Conservation (phyloP, 1,140 invertebrate genomes). For the Drosophila teissieri region DNA sequence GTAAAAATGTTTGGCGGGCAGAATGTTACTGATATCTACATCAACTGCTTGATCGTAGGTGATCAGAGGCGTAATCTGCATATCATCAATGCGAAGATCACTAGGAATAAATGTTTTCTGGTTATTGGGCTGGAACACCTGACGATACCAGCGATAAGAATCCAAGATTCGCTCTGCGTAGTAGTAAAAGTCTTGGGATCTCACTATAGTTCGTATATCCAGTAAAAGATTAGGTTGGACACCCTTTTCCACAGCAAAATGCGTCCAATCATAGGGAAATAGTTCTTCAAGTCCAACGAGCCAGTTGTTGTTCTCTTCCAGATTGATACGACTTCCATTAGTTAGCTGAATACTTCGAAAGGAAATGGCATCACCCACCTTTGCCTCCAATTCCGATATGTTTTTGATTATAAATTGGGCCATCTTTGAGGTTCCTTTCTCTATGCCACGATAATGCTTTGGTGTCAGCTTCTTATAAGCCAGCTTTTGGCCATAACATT, state of each 20-base stretch:
- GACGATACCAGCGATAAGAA: constrained; percentile 28
- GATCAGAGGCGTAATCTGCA: constrained; percentile 24
- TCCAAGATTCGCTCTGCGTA: constrained; percentile 36
- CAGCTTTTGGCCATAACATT: constrained; percentile 39
- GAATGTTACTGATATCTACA: constrained; percentile 44
- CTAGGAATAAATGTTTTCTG: constrained; percentile 1
- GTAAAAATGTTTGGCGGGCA: constrained; percentile 39
- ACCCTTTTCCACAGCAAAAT: neutral
- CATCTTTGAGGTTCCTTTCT: neutral
- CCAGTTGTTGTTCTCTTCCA: constrained; percentile 29
- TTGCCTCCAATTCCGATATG: constrained; percentile 5
- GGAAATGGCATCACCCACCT: constrained; percentile 5
- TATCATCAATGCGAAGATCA: constrained; percentile 15
- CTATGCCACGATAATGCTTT: constrained; percentile 3
- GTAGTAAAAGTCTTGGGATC: constrained; percentile 36
- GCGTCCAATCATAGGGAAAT: constrained; percentile 47
- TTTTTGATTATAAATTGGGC: neutral
- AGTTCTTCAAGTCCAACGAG: constrained; percentile 21
- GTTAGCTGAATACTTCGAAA: neutral
- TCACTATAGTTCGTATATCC: constrained; percentile 36
- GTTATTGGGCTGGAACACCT: constrained; percentile 10
- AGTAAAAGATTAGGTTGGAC: constrained; percentile 2
- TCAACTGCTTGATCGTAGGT: constrained; percentile 50
- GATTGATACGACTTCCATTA: constrained; percentile 38
- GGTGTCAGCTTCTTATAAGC: constrained; percentile 13